A percentile compares a stretch with the other conserved stretches of the same genome.
Conservation (phyloP, 2,113 vertebrate species). For the Oryzias woworae region DNA sequence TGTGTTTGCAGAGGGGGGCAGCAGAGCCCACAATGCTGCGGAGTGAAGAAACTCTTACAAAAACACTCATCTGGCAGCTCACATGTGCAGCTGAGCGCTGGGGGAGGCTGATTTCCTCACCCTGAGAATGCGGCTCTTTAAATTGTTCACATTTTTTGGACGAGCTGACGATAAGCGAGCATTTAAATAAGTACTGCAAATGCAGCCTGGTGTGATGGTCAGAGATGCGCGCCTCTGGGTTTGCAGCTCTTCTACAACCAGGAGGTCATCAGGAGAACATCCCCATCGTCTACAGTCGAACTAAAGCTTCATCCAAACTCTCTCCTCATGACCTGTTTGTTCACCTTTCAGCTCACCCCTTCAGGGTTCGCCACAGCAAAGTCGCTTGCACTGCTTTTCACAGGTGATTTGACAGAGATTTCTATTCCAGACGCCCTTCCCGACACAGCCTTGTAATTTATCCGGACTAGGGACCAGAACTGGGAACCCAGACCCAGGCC, state of each 20-base stretch:
- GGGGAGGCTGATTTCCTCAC: slow-evolving; percentile 7
- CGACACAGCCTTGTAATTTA: no score
- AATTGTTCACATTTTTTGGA: slow-evolving; percentile 18
- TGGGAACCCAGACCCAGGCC: no score
- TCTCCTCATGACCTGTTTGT: no score
- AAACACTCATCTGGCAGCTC: slow-evolving; percentile 14
- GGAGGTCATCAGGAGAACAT: slow-evolving; percentile 15
- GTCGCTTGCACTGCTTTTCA: no score
- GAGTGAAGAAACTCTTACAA: slow-evolving; percentile 15
- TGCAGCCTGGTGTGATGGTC: slow-evolving; percentile 2
- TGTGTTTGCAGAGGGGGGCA: not conserved
- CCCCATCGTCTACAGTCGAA: not conserved
- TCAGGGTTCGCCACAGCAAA: no score
- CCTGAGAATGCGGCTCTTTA: slow-evolving; percentile 1
- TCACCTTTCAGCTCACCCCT: no score
- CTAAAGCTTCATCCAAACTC: not conserved
- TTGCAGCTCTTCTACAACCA: not conserved
- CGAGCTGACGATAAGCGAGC: not conserved
- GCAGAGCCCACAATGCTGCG: not conserved
- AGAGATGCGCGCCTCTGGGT: not conserved
- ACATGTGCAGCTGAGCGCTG: slow-evolving; percentile 3
- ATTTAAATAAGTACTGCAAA: slow-evolving; percentile 7
- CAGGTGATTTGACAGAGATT: no score
- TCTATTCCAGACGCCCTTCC: no score
- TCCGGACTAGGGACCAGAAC: no score